Base-by-base conservation (phyloP, 2,888 invertebrate species). In the Brachycybe producta region DNA sequence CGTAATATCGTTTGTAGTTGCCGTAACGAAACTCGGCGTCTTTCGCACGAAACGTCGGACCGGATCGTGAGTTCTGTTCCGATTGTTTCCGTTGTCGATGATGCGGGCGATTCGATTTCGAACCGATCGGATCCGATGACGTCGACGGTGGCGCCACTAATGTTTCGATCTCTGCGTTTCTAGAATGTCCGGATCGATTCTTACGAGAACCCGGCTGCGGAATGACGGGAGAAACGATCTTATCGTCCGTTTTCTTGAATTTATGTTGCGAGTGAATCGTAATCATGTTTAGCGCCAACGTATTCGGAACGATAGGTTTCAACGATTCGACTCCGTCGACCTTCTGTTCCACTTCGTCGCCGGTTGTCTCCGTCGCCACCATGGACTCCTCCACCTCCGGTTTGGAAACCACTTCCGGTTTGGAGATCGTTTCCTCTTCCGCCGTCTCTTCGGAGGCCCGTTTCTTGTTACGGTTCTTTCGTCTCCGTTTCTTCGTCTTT, bases 1-100 rank as follows among this genome's bases (percentile, higher is more conserved):
- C 95, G 64, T 94, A 92, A 72, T 97, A 97, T 70, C 87, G 81
- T 67, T 88, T 86, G 69, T 94, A 97, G 70, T 98, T 98, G 51
- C 98, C 97, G 72, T 84, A 92, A 62, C 87, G 84, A 71, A 88
- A 94, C 64, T 78, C 77, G 52, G 77, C 75, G 64, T 84, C 80
- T 65, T 83, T 83, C n/a, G n/a, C n/a, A n/a, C n/a, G n/a, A n/a
- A n/a, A 21, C 77, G 73, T 59, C 82, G 78, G 68, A 85, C 86
- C 43, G 48, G 47, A 5, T 28, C 15, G 15, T n/a, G 3, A n/a
- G 11, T 21, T 47, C n/a, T 23, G n/a, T 11, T 8, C 45, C 5
- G 38, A 11, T 7, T 38, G 52, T 36, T 52, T 40, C n/a, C n/a
- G n/a, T n/a, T n/a, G n/a, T n/a, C n/a, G n/a, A n/a, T n/a, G n/a